Base-by-base conservation (phyloP, 1,140 invertebrate genomes). In the Cotesia chilonis region DNA sequence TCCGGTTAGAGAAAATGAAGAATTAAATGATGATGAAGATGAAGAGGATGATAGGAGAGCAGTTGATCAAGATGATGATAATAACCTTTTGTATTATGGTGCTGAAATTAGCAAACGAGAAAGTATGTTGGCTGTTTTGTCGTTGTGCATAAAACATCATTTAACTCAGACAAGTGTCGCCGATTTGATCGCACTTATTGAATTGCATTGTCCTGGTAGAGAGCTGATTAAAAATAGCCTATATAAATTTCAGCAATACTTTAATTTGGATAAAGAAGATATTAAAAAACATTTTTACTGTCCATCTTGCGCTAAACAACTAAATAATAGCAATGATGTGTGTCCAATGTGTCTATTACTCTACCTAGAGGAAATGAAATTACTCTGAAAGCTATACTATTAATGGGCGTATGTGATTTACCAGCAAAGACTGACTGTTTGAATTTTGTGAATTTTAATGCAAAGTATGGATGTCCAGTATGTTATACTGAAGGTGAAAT, bases 401-500 rank as follows among this genome's bases (percentile, higher is more conserved):
- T 70, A 35, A 66, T 37, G 41, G 72, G 72, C 4, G 65, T 61
- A 35, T 70, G 67, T 57, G 67, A 74, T 57, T 41, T 66, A 7
- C 61, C 68, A 14, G 72, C 72, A 65, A 74, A 74, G 28, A 28
- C 3, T 54, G 60, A 65, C n/a, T 74, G 67, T 68, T 68, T 74
- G 12, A 74, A 74, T 71, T 74, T 74, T 67, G 47, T 68, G 35
- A 63, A 74, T 51, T 71, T 61, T 67, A 74, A 74, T 68, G 68
- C 69, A 28, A n/a, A 67, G 5, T 74, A 54, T 61, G 70, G 73
- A 9, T 74, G 73, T 57, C 73, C 70, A 10, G 28, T 17, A 41
- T 72, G 73, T 71, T 14, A 67, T 4, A n/a, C 28, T 47, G 12
- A 35, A 63, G 74, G 71, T 47, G 57, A 73, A 66, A 55, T 4